Percentiles rank a stretch among this genome's conserved stretches.
These are phyloP conservation scores for Lottia gigantea DNA, from an alignment of 2,888 invertebrate genomes.

Conservation along the genomic window DNA sequence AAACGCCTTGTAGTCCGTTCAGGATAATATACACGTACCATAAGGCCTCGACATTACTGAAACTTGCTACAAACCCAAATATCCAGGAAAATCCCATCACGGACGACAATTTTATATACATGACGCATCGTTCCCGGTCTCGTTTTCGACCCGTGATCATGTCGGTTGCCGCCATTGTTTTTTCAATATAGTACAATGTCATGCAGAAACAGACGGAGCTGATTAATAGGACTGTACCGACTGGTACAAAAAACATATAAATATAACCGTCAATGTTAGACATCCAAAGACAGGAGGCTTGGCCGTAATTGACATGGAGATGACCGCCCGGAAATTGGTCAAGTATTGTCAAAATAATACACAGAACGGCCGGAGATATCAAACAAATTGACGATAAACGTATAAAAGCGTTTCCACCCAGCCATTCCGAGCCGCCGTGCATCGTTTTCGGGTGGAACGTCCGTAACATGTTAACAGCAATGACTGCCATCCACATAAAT, in stretches of 20 bases:
- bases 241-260: constrained; percentile 25
- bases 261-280: not conserved
- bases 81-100: constrained; percentile 29
- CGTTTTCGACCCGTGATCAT: constrained; percentile 10
- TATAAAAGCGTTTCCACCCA: not conserved
- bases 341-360: not conserved
- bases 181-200: constrained; percentile 20
- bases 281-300: constrained; percentile 18
- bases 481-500: constrained; percentile 25
- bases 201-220: constrained; percentile 27
- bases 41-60: constrained; percentile 14
- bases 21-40: constrained; percentile 29
- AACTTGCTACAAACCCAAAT: constrained; percentile 26
- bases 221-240: constrained; percentile 24
- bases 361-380: not conserved
- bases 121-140: constrained; percentile 14
- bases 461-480: constrained; percentile 22
- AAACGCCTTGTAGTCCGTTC: constrained; percentile 27
- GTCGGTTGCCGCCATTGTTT: not conserved
- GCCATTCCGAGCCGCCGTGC: not conserved
- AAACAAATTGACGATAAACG: not conserved
- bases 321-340: not conserved
- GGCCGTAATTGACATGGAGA: constrained; percentile 17
- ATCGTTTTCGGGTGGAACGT: constrained; percentile 13
- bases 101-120: constrained; percentile 24